Conservation (phyloP, 2,113 vertebrate species). For the Micromys minutus region DNA sequence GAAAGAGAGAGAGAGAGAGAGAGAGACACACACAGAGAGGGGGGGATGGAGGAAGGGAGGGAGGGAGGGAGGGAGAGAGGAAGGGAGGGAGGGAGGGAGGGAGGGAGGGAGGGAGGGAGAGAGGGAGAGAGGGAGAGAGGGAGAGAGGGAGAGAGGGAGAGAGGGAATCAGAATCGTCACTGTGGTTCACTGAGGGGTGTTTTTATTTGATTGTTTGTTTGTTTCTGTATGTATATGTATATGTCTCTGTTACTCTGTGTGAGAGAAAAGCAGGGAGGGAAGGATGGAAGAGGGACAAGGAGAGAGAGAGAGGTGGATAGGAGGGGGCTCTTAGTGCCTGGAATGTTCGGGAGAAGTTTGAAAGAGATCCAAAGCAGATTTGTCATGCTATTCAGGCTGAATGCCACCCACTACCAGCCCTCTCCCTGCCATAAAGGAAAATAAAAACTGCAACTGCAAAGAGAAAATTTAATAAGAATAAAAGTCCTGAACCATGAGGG, state of each 20-base stretch:
- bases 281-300: not conserved
- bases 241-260: not conserved
- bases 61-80: too few species aligned
- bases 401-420: not conserved
- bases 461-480: slow-evolving; percentile 22
- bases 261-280: not conserved
- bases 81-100: too few species aligned
- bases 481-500: slow-evolving; percentile 4
- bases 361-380: slow-evolving; percentile 28
- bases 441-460: not conserved
- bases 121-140: too few species aligned
- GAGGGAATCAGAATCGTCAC: not conserved
- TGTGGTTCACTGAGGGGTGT: not conserved
- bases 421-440: not conserved
- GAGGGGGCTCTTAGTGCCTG: not conserved
- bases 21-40: too few species aligned
- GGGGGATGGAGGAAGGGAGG: too few species aligned
- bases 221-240: not conserved
- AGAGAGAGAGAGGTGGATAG: not conserved
- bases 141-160: too few species aligned
- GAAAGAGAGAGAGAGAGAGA: too few species aligned
- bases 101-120: too few species aligned
- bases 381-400: not conserved
- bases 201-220: not conserved
- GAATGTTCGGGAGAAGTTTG: not conserved